Evolutionary conservation across 2,888 invertebrate species (phyloP), one percentile per base, ranked within the genome.

Genomic region (Tachystola acroxantha): DNA sequence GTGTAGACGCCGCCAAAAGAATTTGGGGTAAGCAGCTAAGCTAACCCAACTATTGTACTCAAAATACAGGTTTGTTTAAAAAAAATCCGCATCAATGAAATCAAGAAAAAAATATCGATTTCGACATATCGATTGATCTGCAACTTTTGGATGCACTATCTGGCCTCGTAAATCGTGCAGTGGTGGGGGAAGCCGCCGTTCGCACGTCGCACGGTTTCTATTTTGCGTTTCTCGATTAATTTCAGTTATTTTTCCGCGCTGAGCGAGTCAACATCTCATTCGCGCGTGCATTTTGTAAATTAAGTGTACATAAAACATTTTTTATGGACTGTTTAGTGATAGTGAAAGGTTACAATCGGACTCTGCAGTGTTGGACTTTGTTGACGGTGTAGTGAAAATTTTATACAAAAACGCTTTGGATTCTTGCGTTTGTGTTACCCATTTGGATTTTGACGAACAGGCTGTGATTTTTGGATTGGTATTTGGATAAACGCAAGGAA

Each of bases 121-220:
- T 42, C 36, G 22, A 31, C 13, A 37, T 26, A 60, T 60, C 53
- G 65, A 62, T 64, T 73, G 58, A 51, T 81, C 72, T 79, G 57
- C 37, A 38, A 34, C 40, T 70, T 67, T 73, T 53, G 53, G 54
- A 46, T 75, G 54, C 64, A 66, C 85, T 82, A 73, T 53, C 63
- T 81, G 85, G 81, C 84, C 85, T 85, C 82, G 81, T 81, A 81
- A 73, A 68, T 70, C 52, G 72, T 73, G 45, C 58, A 58, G 70
- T 64, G 68, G 76, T 64, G 76, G 82, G 74, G 79, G 78, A 69
- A 74, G 64, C 55, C 66, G 64, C 73, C 69, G 68, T 69, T 80
- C 73, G 76, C 71, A 73, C 74, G 69, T 73, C 76, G 73, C 74
- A 74, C 79, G 75, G 82, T 84, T 85, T 85, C 84, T 85, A 84